phyloP scores from a whole-genome alignment of 2,797 vertebrate species.

The Hephaestus fuliginosus region DNA sequence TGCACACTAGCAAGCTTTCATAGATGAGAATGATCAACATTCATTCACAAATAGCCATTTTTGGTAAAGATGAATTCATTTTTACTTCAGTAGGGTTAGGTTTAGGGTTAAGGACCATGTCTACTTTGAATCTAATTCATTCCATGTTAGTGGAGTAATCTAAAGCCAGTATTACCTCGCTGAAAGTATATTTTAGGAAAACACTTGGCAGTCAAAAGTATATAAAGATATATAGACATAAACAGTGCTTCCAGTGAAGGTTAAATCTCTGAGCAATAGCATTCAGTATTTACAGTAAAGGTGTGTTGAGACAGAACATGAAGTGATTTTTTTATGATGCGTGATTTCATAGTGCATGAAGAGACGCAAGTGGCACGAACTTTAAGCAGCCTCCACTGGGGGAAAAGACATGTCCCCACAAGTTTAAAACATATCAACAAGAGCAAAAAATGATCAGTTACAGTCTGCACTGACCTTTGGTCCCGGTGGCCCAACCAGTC shows the following conservation, averaged over 20 bases:
- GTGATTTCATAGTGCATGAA: too few species aligned
- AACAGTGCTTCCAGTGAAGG: neutral
- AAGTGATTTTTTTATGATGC: too few species aligned
- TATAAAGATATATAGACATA: neutral
- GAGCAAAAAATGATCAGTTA: neutral
- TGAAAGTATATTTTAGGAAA: neutral
- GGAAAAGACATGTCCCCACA: too few species aligned
- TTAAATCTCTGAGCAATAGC: neutral
- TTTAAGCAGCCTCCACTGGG: too few species aligned
- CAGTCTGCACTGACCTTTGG: slow-evolving; percentile 77
- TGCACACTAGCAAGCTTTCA: neutral
- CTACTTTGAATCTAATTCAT: too few species aligned
- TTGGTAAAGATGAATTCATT: neutral
- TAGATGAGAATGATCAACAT: neutral
- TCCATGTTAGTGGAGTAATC: too few species aligned
- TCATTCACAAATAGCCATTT: neutral
- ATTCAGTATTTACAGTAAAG: neutral
- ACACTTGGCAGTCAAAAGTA: too few species aligned
- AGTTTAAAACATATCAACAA: too few species aligned
- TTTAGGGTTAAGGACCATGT: too few species aligned
- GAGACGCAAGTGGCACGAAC: too few species aligned
- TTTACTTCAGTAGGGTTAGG: neutral
- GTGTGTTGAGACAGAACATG: too few species aligned
- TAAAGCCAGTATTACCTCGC: too few species aligned
- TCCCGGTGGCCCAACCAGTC: slow-evolving; percentile 74